Evolutionary conservation across 2,113 vertebrate genomes (phyloP), one percentile per base, ranked within the genome.

Genomic region (Rhinolophus ferrumequinum): DNA sequence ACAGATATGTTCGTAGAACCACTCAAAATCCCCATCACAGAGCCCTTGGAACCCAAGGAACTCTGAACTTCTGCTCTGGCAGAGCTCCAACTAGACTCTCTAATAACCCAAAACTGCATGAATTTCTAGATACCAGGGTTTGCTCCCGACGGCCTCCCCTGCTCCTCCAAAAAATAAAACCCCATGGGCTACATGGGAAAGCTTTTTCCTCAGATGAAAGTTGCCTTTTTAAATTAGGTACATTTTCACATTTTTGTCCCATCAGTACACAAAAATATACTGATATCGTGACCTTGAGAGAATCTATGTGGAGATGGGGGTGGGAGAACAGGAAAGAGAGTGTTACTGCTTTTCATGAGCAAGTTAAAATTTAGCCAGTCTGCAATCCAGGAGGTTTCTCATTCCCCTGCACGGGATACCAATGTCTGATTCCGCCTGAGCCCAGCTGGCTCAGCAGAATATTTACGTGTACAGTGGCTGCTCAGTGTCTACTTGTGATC

Each of bases 341-440:
- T 72, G 66, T 75, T 56, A 44, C 0, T 76, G 50, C 44, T 87
- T 38, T 92, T 67, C 33, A 70, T 33, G 28, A 87, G 87, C 54
- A 96, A 90, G 56, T 80, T 81, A 62, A 79, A 91, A 13, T 90
- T 52, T 87, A 93, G 47, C 44, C 58, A 83, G n/a, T 76, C 64
- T 84, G 26, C 64, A 95, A 52, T 94, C 26, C 73, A 69, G 22
- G 44, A 94, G 72, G n/a, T 70, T 96, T 88, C 66, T 62, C 70
- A 72, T 75, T 86, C 90, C 89, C 33, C 62, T 95, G 24, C 50
- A 92, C 24, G 44, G 73, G 15, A 47, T 82, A 86, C 82, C 82
- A 73, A 33, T n/a, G 21, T 54, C 28, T 80, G 72, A 88, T 62
- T 76, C 83, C 77, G 75, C 56, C 8, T 54, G 47, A 69, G 33